These are phyloP conservation scores for Erebia ligea DNA, from an alignment of 2,888 invertebrate species.

Conservation along the genomic window DNA sequence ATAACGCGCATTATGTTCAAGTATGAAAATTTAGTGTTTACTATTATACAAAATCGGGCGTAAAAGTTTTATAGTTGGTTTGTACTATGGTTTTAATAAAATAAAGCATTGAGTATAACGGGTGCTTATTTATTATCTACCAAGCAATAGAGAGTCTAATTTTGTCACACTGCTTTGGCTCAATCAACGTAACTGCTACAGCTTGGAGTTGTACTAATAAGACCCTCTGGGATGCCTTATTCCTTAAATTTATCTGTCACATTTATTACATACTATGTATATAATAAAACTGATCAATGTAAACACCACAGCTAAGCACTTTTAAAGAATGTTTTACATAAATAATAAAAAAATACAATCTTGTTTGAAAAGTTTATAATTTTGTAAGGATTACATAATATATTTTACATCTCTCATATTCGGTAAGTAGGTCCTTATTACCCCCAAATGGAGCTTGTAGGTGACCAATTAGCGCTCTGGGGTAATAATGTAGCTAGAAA, in stretches of 20 bases:
- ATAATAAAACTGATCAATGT: background rate
- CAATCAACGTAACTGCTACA: background rate
- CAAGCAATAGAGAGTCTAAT: too few relatives aligned
- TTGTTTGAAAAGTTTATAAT: too few relatives aligned
- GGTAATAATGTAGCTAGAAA: too few relatives aligned
- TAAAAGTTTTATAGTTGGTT: background rate
- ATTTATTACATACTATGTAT: background rate
- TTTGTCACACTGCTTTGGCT: too few relatives aligned
- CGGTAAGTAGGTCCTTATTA: too few relatives aligned
- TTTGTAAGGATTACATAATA: too few relatives aligned
- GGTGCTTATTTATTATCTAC: too few relatives aligned
- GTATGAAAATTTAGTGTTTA: slow-evolving; percentile 26
- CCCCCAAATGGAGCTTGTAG: too few relatives aligned
- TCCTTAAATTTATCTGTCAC: background rate
- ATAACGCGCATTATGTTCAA: slow-evolving; percentile 32
- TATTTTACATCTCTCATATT: too few relatives aligned
- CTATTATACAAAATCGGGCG: slow-evolving; percentile 18
- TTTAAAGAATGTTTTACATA: background rate
- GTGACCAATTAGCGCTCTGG: too few relatives aligned
- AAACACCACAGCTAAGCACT: background rate
- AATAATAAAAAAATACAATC: too few relatives aligned
- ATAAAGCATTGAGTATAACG: background rate
- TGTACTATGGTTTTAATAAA: background rate
- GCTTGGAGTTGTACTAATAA: background rate
- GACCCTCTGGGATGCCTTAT: background rate